Evolutionary conservation across 2,888 invertebrate species (phyloP).

Genomic region (Diarsia dahlii): DNA sequence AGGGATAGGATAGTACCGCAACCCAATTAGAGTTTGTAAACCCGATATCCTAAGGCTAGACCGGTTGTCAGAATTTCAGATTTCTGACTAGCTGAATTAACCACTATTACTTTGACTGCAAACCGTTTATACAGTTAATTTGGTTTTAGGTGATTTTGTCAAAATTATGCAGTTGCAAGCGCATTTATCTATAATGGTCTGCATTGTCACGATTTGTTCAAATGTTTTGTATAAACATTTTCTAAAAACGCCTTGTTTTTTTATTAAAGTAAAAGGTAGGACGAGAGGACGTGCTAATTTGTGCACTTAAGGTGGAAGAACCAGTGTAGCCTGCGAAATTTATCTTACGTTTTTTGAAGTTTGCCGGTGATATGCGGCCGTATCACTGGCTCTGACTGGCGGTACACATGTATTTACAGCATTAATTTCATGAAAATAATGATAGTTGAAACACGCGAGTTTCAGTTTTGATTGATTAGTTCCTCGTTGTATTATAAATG

Average conservation of each 20-base stretch:
- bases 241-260: not conserved
- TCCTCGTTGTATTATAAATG: not conserved
- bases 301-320: no score
- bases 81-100: not conserved
- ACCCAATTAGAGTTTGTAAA: slow-evolving; percentile 27
- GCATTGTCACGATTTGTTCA: not conserved
- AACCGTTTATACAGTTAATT: not conserved
- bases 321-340: no score
- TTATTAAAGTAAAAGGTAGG: no score
- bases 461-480: no score
- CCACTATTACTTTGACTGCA: not conserved
- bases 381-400: no score
- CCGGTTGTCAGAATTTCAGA: not conserved
- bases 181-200: not conserved
- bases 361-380: no score
- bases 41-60: slow-evolving; percentile 5
- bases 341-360: no score
- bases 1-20: not conserved
- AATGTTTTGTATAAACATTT: not conserved
- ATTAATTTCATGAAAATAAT: no score
- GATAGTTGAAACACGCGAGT: no score
- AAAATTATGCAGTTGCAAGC: not conserved
- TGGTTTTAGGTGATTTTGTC: not conserved
- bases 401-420: no score
- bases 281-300: no score